Evolutionary conservation across 2,888 invertebrate genomes (phyloP).

Genomic region (Eulithis prunata): DNA sequence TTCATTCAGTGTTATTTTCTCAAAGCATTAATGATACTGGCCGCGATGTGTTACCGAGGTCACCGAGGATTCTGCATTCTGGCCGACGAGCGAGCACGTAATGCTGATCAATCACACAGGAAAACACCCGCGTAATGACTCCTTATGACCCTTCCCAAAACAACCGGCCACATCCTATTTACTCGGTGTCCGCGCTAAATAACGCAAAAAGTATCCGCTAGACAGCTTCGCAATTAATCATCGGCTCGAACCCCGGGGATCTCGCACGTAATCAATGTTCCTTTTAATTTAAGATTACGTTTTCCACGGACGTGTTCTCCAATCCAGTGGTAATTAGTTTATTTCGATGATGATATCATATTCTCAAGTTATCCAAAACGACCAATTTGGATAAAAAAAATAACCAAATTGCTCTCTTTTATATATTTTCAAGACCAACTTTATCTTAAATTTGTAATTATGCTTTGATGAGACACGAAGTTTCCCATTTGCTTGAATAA

Average conservation of each 20-base stretch:
- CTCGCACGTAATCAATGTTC: conserved; percentile 59
- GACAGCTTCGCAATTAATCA: conserved; percentile 67
- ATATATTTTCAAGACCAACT: not conserved
- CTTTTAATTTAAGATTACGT: conserved; percentile 61
- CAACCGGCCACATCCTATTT: conserved; percentile 64
- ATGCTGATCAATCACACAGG: conserved; percentile 71
- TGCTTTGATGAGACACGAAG: conserved; percentile 28
- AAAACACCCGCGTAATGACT: conserved; percentile 73
- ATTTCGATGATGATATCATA: conserved; percentile 22
- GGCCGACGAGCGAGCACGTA: conserved; percentile 47
- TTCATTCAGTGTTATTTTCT: conserved; percentile 24
- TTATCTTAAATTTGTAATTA: conserved; percentile 34
- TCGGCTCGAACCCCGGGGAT: conserved; percentile 51
- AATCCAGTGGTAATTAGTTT: conserved; percentile 41
- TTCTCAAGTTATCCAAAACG: conserved; percentile 10
- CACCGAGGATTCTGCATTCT: conserved; percentile 31
- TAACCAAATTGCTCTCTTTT: conserved; percentile 18
- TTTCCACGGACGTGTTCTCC: conserved; percentile 37
- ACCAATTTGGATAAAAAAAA: conserved; percentile 15
- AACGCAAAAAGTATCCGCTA: conserved; percentile 70
- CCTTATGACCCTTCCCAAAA: conserved; percentile 61
- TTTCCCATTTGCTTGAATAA: conserved; percentile 38
- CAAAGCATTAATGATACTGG: conserved; percentile 19
- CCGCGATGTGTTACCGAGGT: conserved; percentile 31
- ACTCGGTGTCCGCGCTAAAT: conserved; percentile 65